A percentile compares a stretch with the other conserved stretches of the same genome.
These are phyloP conservation scores for Thaumatotibia leucotreta DNA, from an alignment of 1,140 invertebrate genomes.

Conservation along the genomic window DNA sequence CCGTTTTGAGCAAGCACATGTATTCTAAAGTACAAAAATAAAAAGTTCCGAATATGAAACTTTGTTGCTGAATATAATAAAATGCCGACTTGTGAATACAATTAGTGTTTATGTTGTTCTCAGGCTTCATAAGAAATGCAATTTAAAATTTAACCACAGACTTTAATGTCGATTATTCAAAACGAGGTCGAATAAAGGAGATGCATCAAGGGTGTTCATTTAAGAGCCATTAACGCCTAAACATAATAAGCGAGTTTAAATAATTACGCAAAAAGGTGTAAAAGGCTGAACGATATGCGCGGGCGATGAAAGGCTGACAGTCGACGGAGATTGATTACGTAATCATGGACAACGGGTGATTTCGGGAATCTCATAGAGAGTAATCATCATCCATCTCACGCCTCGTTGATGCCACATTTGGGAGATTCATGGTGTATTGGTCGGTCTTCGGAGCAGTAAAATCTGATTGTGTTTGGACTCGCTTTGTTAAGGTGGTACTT, in stretches of 20 bases:
- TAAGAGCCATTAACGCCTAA: slow-evolving; percentile 53
- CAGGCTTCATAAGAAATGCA: neutral
- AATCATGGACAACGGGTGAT: slow-evolving; percentile 61
- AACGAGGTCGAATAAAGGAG: slow-evolving; percentile 31
- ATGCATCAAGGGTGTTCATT: slow-evolving; percentile 40
- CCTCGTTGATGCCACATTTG: slow-evolving; percentile 56
- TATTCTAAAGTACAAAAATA: too few relatives aligned
- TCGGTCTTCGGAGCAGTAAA: neutral
- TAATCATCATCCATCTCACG: slow-evolving; percentile 64
- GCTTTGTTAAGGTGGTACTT: neutral
- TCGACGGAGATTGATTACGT: slow-evolving; percentile 68
- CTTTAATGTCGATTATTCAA: slow-evolving; percentile 24
- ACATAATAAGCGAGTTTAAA: slow-evolving; percentile 53
- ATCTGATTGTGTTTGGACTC: neutral
- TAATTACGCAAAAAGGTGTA: slow-evolving; percentile 57
- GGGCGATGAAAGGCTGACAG: slow-evolving; percentile 57
- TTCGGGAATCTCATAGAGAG: slow-evolving; percentile 60
- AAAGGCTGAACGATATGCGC: slow-evolving; percentile 53
- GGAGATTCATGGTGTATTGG: slow-evolving; percentile 24
- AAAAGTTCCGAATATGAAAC: too few relatives aligned
- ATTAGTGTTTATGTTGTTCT: neutral
- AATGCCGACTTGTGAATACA: neutral
- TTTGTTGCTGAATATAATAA: neutral
- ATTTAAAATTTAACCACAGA: slow-evolving; percentile 21
- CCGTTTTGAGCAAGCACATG: too few relatives aligned